Evolutionary conservation across 2,888 invertebrate species (phyloP).

Genomic region (Urechis unicinctus): DNA sequence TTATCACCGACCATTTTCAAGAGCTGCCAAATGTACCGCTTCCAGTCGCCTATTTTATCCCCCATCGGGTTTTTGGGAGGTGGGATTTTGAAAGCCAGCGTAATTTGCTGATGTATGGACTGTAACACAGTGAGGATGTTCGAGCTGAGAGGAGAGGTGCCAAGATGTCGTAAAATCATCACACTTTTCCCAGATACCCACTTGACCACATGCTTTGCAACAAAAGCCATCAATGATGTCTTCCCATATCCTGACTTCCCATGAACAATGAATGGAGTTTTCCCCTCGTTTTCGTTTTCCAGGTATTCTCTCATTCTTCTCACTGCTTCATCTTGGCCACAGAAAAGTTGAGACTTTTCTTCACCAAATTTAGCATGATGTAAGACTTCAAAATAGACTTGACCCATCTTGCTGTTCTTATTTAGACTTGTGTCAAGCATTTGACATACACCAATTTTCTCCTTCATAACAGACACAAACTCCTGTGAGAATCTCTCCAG

Average conservation of each 20-base stretch:
- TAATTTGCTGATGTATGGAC: constrained; percentile 25
- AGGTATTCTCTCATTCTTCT: constrained; percentile 9
- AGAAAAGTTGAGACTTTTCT: constrained; percentile 18
- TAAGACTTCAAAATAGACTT: constrained; percentile 15
- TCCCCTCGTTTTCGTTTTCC: too few species aligned
- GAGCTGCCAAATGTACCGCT: constrained; percentile 7
- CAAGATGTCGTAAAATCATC: constrained; percentile 29
- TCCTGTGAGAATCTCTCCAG: constrained; percentile 13
- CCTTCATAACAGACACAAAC: constrained; percentile 14
- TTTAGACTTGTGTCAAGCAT: neutral
- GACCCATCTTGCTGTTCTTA: neutral
- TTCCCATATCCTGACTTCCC: constrained; percentile 23
- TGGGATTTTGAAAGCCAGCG: constrained; percentile 1
- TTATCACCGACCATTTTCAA: constrained; percentile 1
- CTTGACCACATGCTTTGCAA: too few species aligned
- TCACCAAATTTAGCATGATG: constrained; percentile 18
- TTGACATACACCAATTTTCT: neutral
- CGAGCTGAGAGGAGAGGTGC: constrained; percentile 28
- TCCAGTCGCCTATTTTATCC: constrained; percentile 10
- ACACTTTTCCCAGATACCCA: too few species aligned
- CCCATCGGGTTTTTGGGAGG: constrained; percentile 4
- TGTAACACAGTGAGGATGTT: constrained; percentile 20
- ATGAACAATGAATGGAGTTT: constrained; percentile 18
- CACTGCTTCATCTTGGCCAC: constrained; percentile 18
- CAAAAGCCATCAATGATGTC: too few species aligned